Evolutionary conservation across 2,797 vertebrate genomes (phyloP).

Genomic region (Alcedo atthis): DNA sequence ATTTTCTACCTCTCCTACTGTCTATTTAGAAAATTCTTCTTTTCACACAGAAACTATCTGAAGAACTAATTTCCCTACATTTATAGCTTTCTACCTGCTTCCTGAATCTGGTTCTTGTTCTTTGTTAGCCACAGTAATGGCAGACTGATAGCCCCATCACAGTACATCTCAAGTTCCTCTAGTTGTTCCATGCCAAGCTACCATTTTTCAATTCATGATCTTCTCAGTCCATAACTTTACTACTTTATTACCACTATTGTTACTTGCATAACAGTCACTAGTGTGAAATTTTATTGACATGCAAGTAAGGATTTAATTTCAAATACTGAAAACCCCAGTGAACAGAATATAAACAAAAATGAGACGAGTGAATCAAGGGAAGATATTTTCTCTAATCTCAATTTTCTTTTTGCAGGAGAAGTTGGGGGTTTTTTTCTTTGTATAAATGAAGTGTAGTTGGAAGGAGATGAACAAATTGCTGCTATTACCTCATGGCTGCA

Average conservation of each 20-base stretch:
- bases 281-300: neutral
- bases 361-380: neutral
- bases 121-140: neutral
- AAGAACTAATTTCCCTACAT: neutral
- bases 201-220: neutral
- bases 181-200: neutral
- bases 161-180: neutral
- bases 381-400: neutral
- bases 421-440: neutral
- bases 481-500: neutral
- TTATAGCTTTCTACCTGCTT: neutral
- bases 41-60: neutral
- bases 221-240: neutral
- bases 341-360: neutral
- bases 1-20: neutral
- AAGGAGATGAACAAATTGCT: neutral
- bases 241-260: neutral
- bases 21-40: neutral
- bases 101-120: neutral
- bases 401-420: neutral
- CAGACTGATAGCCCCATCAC: neutral
- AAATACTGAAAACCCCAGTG: neutral
- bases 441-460: neutral
- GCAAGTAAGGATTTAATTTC: neutral
- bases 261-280: neutral